Evolutionary conservation across 2,888 invertebrate species (phyloP).

Genomic region (Dromius quadrimaculatus): DNA sequence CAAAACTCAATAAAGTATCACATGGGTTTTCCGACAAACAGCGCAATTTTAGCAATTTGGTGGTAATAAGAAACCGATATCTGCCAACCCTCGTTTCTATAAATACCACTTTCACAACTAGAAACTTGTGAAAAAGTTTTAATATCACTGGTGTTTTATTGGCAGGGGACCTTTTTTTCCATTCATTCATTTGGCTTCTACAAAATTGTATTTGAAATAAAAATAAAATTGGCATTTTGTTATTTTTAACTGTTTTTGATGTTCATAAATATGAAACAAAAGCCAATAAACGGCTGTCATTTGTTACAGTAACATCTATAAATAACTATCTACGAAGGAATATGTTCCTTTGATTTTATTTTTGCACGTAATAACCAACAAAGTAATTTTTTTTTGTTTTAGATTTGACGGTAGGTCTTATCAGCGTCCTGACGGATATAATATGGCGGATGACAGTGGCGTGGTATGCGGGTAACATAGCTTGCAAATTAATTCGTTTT

Average conservation of each 20-base stretch:
- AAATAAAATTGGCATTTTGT: too few species aligned
- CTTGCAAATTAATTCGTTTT: conserved; percentile 89
- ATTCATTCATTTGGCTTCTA: too few species aligned
- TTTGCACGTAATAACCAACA: not conserved
- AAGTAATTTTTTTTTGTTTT: conserved; percentile 56
- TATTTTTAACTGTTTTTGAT: too few species aligned
- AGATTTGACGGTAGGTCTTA: conserved; percentile 92
- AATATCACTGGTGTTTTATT: conserved; percentile 20
- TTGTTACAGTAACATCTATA: too few species aligned
- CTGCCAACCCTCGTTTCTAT: conserved; percentile 14
- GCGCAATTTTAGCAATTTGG: conserved; percentile 24
- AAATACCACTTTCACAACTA: conserved; percentile 18
- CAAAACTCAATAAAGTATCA: conserved; percentile 37
- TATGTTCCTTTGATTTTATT: too few species aligned
- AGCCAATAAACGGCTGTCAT: too few species aligned
- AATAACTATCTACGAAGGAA: too few species aligned
- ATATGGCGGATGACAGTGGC: conserved; percentile 89
- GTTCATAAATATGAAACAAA: too few species aligned
- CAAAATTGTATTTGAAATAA: too few species aligned
- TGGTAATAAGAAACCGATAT: conserved; percentile 38
- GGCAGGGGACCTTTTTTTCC: too few species aligned
- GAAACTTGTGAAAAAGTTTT: conserved; percentile 35
- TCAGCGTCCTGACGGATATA: conserved; percentile 91
- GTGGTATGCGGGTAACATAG: conserved; percentile 90
- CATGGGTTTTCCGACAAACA: conserved; percentile 23